These are phyloP conservation scores for Protomyctophum bolini DNA, from an alignment of 2,113 vertebrate genomes.

Conservation along the genomic window DNA sequence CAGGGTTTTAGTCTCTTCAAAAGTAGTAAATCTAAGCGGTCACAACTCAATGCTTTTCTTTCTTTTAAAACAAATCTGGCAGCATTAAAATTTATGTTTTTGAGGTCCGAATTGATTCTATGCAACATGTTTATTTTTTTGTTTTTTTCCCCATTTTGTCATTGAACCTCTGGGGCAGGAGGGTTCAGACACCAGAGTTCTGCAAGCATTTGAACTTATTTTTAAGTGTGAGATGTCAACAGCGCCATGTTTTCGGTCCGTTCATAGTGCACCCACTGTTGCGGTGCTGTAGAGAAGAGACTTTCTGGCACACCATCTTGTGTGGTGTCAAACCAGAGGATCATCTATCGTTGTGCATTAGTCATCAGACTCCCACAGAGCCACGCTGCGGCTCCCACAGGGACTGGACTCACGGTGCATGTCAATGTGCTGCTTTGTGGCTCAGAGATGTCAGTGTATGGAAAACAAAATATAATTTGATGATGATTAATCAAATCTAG, in stretches of 20 bases:
- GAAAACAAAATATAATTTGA: conserved; percentile 30
- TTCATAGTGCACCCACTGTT: conserved; percentile 32
- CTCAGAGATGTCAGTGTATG: conserved; percentile 80
- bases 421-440: conserved; percentile 83
- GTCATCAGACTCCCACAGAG: conserved; percentile 7
- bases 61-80: conserved; percentile 36
- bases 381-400: conserved; percentile 18
- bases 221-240: conserved; percentile 23
- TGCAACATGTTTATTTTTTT: conserved; percentile 70
- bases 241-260: conserved; percentile 31
- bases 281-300: conserved; percentile 44
- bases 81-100: conserved; percentile 65
- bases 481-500: conserved; percentile 39
- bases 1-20: conserved; percentile 70
- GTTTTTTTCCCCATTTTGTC: conserved; percentile 20
- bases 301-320: conserved; percentile 3
- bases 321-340: conserved; percentile 22
- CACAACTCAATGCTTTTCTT: conserved; percentile 66
- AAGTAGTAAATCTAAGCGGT: conserved; percentile 61
- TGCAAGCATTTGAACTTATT: conserved; percentile 5
- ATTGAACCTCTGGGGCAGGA: conserved; percentile 34
- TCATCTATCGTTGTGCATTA: conserved; percentile 23
- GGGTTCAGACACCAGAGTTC: conserved; percentile 33
- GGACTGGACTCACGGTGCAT: conserved; percentile 83
- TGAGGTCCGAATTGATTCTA: conserved; percentile 73